A percentile compares a stretch with the other conserved stretches of the same genome.
Evolutionary conservation across 2,113 vertebrate genomes (phyloP).

Genomic region (Phainopepla nitens): DNA sequence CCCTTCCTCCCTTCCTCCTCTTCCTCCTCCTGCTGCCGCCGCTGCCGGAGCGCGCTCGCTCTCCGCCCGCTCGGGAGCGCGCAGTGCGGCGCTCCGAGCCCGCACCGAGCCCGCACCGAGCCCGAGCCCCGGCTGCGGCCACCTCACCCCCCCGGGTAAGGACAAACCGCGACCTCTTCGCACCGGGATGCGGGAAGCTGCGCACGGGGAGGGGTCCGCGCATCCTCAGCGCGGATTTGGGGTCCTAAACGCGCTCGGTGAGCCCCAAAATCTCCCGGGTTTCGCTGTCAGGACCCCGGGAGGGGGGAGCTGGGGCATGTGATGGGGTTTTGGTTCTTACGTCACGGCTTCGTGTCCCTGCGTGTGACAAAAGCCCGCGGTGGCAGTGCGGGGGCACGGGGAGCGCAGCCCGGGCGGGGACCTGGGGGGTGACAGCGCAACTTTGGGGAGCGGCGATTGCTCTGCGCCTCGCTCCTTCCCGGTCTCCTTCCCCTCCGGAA

Average conservation of each 20-base stretch:
- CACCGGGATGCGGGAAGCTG: not conserved
- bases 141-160: not conserved
- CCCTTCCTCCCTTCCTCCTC: not conserved
- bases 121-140: not conserved
- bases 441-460: not conserved
- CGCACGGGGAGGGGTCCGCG: not conserved
- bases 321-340: not conserved
- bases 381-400: not conserved
- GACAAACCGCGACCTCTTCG: not conserved
- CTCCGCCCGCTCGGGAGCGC: not conserved
- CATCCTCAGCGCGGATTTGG: not conserved
- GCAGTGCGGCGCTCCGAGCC: conserved; percentile 48
- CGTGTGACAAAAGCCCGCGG: not conserved
- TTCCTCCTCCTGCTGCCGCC: not conserved
- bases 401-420: not conserved
- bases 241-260: not conserved
- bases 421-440: not conserved
- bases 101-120: not conserved
- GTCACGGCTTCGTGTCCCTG: not conserved
- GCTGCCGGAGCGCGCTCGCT: not conserved
- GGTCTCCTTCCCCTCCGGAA: not conserved
- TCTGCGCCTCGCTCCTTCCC: not conserved
- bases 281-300: not conserved
- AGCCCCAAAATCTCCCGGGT: not conserved
- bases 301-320: not conserved